Evolutionary conservation across 1,140 invertebrate species (phyloP).

Genomic region (Drosophila dunni): DNA sequence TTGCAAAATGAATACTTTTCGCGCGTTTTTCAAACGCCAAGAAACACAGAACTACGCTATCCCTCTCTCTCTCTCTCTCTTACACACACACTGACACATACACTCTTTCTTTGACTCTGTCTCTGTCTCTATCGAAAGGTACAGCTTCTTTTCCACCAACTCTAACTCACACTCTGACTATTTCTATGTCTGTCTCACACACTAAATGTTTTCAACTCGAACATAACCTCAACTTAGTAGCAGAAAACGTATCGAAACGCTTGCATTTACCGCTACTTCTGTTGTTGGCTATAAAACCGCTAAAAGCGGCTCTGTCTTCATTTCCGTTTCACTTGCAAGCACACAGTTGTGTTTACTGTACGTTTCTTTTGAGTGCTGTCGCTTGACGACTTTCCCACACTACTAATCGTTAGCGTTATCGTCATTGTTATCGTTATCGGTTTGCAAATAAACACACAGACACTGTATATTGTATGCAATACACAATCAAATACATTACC

Average conservation of each 20-base stretch:
- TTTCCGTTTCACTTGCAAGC: no score
- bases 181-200: conserved; percentile 7
- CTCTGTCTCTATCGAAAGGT: conserved; percentile 1
- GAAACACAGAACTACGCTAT: conserved; percentile 46
- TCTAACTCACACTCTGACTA: conserved; percentile 25
- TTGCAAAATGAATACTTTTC: conserved; percentile 54
- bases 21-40: conserved; percentile 52
- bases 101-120: conserved; percentile 1
- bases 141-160: conserved; percentile 7
- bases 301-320: no score
- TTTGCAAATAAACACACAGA: background rate
- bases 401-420: conserved; percentile 2
- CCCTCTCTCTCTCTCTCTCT: conserved; percentile 17
- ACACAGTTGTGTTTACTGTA: no score
- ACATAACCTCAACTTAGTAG: background rate
- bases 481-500: conserved; percentile 9
- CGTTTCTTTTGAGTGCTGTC: background rate
- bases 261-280: conserved; percentile 24
- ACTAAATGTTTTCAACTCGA: conserved; percentile 5
- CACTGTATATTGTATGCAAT: background rate
- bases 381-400: background rate
- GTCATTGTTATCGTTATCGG: background rate
- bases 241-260: conserved; percentile 11
- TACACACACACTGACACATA: background rate
- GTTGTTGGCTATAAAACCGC: conserved; percentile 13